Evolutionary conservation across 2,888 invertebrate species (phyloP).

Genomic region (Dicyrtoma fusca): DNA sequence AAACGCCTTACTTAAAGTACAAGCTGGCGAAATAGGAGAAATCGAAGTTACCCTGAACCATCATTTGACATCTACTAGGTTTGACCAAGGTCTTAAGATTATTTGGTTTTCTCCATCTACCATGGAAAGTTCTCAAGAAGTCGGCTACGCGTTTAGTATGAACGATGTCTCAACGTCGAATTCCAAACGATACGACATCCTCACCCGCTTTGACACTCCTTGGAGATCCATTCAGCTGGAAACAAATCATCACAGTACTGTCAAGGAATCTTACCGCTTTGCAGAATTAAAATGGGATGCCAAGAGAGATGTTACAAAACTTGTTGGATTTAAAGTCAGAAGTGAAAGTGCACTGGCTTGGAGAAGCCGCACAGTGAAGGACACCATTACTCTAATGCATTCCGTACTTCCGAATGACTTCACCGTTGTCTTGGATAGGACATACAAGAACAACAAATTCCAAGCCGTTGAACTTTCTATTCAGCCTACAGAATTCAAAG

Average conservation of each 20-base stretch:
- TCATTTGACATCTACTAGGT: slow-evolving; percentile 38
- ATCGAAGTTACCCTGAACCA: slow-evolving; percentile 45
- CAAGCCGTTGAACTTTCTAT: slow-evolving; percentile 42
- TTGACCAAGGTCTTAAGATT: slow-evolving; percentile 51
- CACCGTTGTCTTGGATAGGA: slow-evolving; percentile 48
- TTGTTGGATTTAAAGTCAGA: slow-evolving; percentile 49
- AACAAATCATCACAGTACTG: slow-evolving; percentile 9
- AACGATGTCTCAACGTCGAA: slow-evolving; percentile 43
- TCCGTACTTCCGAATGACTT: slow-evolving; percentile 52
- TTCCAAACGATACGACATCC: slow-evolving; percentile 41
- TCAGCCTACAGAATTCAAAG: slow-evolving; percentile 47
- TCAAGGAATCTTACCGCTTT: slow-evolving; percentile 29
- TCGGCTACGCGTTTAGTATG: slow-evolving; percentile 52
- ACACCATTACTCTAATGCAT: slow-evolving; percentile 51
- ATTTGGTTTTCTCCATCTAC: slow-evolving; percentile 49
- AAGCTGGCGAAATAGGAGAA: slow-evolving; percentile 43
- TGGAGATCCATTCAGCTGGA: slow-evolving; percentile 56
- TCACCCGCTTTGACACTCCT: slow-evolving; percentile 54
- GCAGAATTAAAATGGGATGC: slow-evolving; percentile 58
- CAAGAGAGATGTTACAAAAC: slow-evolving; percentile 50
- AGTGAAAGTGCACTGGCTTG: slow-evolving; percentile 43
- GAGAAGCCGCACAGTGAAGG: slow-evolving; percentile 40
- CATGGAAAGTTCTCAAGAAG: slow-evolving; percentile 43
- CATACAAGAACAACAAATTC: slow-evolving; percentile 37
- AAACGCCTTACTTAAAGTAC: slow-evolving; percentile 27